These are phyloP conservation scores for Nettapus auritus DNA, from an alignment of 2,113 vertebrate genomes.

Conservation along the genomic window DNA sequence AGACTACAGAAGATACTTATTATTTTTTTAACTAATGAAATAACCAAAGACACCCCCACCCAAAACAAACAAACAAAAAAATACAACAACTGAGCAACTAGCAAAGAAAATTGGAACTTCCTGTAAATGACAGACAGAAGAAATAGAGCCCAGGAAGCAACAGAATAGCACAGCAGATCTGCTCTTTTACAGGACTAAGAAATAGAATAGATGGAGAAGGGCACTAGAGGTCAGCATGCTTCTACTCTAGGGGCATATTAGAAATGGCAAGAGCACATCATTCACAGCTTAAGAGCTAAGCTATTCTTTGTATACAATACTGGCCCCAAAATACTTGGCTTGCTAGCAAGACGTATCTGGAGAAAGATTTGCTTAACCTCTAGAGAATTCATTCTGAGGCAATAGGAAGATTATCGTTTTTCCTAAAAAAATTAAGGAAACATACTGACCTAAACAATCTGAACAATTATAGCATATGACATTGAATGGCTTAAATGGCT, in stretches of 20 bases:
- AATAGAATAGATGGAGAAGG: not conserved
- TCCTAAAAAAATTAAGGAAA: not conserved
- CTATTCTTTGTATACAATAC: not conserved
- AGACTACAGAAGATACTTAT: not conserved
- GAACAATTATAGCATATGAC: not conserved
- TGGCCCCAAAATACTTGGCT: not conserved
- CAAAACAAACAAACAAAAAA: not conserved
- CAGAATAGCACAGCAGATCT: not conserved
- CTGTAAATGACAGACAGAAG: not conserved
- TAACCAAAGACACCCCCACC: not conserved
- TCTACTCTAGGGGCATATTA: not conserved
- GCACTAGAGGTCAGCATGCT: constrained; percentile 8
- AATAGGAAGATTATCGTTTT: not conserved
- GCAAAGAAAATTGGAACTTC: not conserved
- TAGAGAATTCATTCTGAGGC: not conserved
- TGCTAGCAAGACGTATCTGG: not conserved
- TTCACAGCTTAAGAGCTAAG: not conserved
- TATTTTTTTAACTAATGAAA: not conserved
- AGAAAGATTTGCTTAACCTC: not conserved
- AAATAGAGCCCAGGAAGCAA: not conserved
- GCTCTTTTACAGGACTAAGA: not conserved
- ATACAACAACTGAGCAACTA: not conserved
- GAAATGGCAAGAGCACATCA: not conserved
- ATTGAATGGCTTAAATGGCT: not conserved
- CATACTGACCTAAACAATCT: not conserved